A percentile compares a stretch with the other conserved stretches of the same genome.
These are phyloP conservation scores for Agrilus planipennis DNA, from an alignment of 1,140 invertebrate genomes.

Conservation along the genomic window DNA sequence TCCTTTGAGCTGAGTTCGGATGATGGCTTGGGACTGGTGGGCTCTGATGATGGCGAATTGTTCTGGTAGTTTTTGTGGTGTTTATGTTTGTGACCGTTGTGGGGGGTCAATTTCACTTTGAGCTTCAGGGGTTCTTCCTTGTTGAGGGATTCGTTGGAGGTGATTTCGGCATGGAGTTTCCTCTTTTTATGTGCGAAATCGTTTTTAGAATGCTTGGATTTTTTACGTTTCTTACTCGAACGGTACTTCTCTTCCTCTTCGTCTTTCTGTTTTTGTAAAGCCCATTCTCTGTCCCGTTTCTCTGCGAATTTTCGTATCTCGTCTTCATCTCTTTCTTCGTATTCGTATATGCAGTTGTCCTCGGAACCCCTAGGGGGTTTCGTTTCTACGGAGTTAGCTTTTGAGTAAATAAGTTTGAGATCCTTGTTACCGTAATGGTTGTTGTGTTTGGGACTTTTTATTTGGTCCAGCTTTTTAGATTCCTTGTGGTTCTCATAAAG, in stretches of 20 bases:
- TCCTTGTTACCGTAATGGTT: slow-evolving; percentile 1
- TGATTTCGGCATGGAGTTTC: slow-evolving; percentile 31
- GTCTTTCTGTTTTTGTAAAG: slow-evolving; percentile 26
- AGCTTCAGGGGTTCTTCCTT: slow-evolving; percentile 27
- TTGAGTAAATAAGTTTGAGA: background rate
- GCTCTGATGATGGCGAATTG: slow-evolving; percentile 5
- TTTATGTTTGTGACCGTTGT: slow-evolving; percentile 31
- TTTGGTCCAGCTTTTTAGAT: slow-evolving; percentile 9
- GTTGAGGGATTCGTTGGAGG: slow-evolving; percentile 16
- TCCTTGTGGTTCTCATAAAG: background rate
- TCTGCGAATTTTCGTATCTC: slow-evolving; percentile 31
- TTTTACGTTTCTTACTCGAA: slow-evolving; percentile 27
- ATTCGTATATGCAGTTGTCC: slow-evolving; percentile 29
- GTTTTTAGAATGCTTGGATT: slow-evolving; percentile 29
- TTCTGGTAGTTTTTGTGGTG: slow-evolving; percentile 21
- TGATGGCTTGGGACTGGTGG: slow-evolving; percentile 1
- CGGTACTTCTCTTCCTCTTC: slow-evolving; percentile 23
- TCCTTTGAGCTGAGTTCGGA: slow-evolving; percentile 24
- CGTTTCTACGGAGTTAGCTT: background rate
- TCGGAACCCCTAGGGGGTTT: too few species aligned
- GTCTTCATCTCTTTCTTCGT: slow-evolving; percentile 30
- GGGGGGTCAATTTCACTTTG: slow-evolving; percentile 31
- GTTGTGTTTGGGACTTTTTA: background rate
- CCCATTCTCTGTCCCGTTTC: slow-evolving; percentile 31
- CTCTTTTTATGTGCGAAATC: slow-evolving; percentile 25